These are phyloP conservation scores for Conus canariensis DNA, from an alignment of 2,888 invertebrate species.

Conservation along the genomic window DNA sequence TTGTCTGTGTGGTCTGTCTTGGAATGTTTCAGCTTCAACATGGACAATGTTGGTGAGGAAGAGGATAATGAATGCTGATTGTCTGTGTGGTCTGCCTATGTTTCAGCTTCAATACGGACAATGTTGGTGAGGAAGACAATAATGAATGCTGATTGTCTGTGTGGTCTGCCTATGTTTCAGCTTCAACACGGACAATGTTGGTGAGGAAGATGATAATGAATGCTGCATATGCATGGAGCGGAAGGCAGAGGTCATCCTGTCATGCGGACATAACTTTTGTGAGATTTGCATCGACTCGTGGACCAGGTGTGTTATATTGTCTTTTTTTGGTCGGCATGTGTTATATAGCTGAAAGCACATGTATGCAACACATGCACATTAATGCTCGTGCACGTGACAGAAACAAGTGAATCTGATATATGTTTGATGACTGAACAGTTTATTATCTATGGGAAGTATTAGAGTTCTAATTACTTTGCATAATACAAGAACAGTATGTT, in stretches of 20 bases:
- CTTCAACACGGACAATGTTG: constrained; percentile 18
- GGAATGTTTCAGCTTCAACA: constrained; percentile 11
- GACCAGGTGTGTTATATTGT: constrained; percentile 77
- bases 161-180: not conserved
- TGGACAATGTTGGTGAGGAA: constrained; percentile 36
- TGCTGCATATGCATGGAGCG: constrained; percentile 88
- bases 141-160: constrained; percentile 82
- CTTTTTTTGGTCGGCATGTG: too few relatives aligned
- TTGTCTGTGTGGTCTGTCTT: too few relatives aligned
- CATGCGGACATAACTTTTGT: constrained; percentile 87
- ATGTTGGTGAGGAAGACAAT: constrained; percentile 54
- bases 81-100: too few relatives aligned
- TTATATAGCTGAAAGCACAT: too few relatives aligned
- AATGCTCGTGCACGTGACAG: too few relatives aligned
- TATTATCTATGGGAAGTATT: too few relatives aligned
- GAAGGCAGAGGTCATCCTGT: constrained; percentile 85
- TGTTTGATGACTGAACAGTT: too few relatives aligned
- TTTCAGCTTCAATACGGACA: constrained; percentile 25
- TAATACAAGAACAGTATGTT: too few relatives aligned
- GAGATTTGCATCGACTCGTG: constrained; percentile 87
- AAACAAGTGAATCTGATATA: too few relatives aligned
- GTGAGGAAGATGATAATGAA: constrained; percentile 79
- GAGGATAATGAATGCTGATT: constrained; percentile 82
- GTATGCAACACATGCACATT: too few relatives aligned
- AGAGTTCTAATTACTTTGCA: too few relatives aligned